Base-by-base conservation (phyloP, 1,140 invertebrate genomes). In the Agrypnia vestita region DNA sequence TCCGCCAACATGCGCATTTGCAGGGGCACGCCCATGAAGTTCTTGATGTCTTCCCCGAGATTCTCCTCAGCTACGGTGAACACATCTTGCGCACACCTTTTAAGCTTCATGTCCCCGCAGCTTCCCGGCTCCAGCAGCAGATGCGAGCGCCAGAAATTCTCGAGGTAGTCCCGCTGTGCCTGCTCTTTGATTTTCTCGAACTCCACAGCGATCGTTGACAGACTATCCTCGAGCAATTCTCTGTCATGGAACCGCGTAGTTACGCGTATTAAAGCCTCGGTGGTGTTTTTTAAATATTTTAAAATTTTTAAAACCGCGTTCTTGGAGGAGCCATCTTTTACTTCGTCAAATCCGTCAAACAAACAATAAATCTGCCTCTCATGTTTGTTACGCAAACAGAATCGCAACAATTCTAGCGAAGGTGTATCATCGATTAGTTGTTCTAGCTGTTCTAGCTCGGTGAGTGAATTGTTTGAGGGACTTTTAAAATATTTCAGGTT, bases 271-370 rank as follows among this genome's bases (percentile, higher is more conserved):
- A 1, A 47, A 0, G 64, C 64, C 13, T 15, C 9, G 6, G 64
- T 69, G 11, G 17, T 15, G 4, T 47, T 12, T 47, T 15, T 17
- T 21, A 69, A 47, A 15, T 46, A 69, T 15, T 17, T 17, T 44
- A 69, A 69, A 9, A 69, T 7, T 19, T 15, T 69, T 9, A 69
- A 13, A 8, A 49, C n/a, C 44, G n/a, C n/a, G n/a, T 6, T 6
- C 1, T 11, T 47, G 25, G 7, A 25, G 3, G 10, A n/a, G 11
- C 46, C 64, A 47, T 47, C 7, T n/a, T n/a, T n/a, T 8, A 69
- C 46, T 47, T 69, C 64, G 11, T 69, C 64, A 8, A 69, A 69
- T 47, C 64, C 64, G 64, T 69, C 64, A 10, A 69, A 69, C 1
- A 69, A 4, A 9, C 46, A 3, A 19, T 13, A 69, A 1, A 69